Evolutionary conservation across 2,888 invertebrate genomes (phyloP).

Genomic region (Acrobasis consociella): DNA sequence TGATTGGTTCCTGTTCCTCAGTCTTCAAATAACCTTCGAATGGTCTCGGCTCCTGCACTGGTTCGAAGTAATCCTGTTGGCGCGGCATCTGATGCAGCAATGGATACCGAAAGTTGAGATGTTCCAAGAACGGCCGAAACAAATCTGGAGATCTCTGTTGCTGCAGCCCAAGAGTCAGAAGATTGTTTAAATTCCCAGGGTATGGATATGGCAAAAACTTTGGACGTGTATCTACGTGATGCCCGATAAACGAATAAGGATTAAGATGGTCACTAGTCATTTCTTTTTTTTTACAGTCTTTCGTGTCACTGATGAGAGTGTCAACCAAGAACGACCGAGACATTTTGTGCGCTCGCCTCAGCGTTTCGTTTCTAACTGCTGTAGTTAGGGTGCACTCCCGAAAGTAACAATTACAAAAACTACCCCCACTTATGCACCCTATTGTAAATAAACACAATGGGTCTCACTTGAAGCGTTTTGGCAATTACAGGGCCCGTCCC

Average conservation of each 20-base stretch:
- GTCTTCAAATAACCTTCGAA: constrained; percentile 59
- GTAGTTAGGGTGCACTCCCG: constrained; percentile 54
- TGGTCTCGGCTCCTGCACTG: constrained; percentile 51
- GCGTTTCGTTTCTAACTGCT: constrained; percentile 62
- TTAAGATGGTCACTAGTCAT: constrained; percentile 66
- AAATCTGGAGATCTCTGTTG: constrained; percentile 77
- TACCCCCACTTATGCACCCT: constrained; percentile 81
- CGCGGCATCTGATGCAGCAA: constrained; percentile 69
- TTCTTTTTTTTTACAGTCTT: constrained; percentile 68
- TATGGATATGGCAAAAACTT: constrained; percentile 85
- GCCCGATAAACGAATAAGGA: constrained; percentile 64
- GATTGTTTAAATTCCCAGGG: constrained; percentile 85
- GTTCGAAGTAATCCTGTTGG: constrained; percentile 60
- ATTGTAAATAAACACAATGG: constrained; percentile 80
- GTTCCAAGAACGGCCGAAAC: constrained; percentile 75
- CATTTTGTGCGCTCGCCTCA: constrained; percentile 78
- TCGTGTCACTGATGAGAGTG: constrained; percentile 87
- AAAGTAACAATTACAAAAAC: constrained; percentile 81
- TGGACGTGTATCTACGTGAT: constrained; percentile 61
- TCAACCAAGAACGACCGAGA: constrained; percentile 92
- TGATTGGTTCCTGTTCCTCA: constrained; percentile 63
- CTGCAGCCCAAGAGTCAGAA: constrained; percentile 85
- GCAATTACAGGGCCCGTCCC: constrained; percentile 81
- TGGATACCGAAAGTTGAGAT: constrained; percentile 70
- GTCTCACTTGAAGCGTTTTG: constrained; percentile 80